Conservation (phyloP, 2,113 vertebrate species). For the Cacatua alba region DNA sequence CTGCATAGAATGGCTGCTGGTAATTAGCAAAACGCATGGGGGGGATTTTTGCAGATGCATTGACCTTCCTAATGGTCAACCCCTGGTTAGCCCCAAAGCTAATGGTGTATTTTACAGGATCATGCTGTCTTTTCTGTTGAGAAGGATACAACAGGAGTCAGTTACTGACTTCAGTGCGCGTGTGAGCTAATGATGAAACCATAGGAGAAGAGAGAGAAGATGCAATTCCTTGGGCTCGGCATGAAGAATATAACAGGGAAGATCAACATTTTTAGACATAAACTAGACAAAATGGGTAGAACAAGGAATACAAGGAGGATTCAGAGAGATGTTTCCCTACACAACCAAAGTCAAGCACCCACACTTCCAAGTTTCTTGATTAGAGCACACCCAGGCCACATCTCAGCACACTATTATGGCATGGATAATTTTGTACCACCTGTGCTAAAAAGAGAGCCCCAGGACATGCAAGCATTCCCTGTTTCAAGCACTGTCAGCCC, state of each 20-base stretch:
- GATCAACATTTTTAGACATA: background rate
- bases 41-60: background rate
- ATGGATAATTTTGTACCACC: background rate
- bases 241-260: background rate
- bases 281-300: background rate
- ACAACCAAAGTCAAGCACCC: background rate
- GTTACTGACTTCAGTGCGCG: accelerated
- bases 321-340: background rate
- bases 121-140: background rate
- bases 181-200: background rate
- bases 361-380: background rate
- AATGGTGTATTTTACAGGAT: background rate
- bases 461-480: background rate
- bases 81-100: background rate
- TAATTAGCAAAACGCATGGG: constrained; percentile 29
- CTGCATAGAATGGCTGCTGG: background rate
- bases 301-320: background rate
- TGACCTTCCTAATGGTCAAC: constrained; percentile 42
- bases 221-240: background rate
- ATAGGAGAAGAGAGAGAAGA: background rate
- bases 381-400: background rate
- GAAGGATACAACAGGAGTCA: background rate
- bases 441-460: background rate
- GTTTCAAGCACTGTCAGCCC: background rate
- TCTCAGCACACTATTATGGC: background rate